Conservation (phyloP, 2,113 vertebrate genomes). For the zebrafish (Danio rerio) region GRCz12tu NC_133177.1:41983501-41984000, state of each 20-base stretch:
- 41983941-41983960: constrained; percentile 49
- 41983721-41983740: constrained; percentile 44
- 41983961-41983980: constrained; percentile 75
- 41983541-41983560: constrained; percentile 23
- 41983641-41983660: constrained; percentile 10
- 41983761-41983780: constrained; percentile 44
- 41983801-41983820: background rate
- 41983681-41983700: constrained; percentile 22
- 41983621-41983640: constrained; percentile 4
- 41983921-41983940: background rate
- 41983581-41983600: constrained; percentile 10
- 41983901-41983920: background rate
- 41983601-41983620: background rate
- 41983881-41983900: constrained; percentile 12
- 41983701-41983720: constrained; percentile 25
- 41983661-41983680: background rate
- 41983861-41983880: constrained; percentile 19
- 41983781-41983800: constrained; percentile 43
- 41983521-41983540: background rate
- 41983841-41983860: background rate
- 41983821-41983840: background rate
- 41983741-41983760: constrained; percentile 44
- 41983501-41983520: background rate
- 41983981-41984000: constrained; percentile 60
- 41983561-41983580: background rate